A percentile compares a stretch with the other conserved stretches of the same genome.
These are phyloP conservation scores for Channa argus DNA, from an alignment of 2,113 vertebrate genomes.

Conservation along the genomic window DNA sequence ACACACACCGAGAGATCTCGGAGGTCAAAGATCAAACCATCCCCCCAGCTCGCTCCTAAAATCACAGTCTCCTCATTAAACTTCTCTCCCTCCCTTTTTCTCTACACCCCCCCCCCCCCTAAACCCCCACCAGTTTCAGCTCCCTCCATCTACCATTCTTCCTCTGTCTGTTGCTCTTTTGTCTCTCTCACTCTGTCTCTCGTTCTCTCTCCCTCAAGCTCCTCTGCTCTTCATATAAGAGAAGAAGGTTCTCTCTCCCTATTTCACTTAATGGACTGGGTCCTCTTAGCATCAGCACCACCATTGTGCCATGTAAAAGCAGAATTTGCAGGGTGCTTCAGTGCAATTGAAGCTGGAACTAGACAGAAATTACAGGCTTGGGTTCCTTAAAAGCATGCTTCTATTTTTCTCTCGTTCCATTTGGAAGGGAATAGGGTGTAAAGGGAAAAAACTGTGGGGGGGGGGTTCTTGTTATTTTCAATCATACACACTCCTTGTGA, in stretches of 20 bases:
- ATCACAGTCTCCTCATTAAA: conserved; percentile 70
- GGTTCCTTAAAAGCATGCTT: conserved; percentile 71
- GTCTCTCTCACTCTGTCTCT: neutral
- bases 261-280: conserved; percentile 66
- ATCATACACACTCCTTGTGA: conserved; percentile 72
- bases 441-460: conserved; percentile 33
- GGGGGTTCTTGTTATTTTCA: conserved; percentile 71
- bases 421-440: conserved; percentile 55
- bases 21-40: conserved; percentile 72
- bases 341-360: conserved; percentile 77
- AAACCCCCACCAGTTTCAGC: neutral
- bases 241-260: conserved; percentile 6
- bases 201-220: neutral
- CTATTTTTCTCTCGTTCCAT: conserved; percentile 57
- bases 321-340: conserved; percentile 71
- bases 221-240: conserved; percentile 12
- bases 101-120: neutral
- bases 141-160: neutral
- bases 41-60: conserved; percentile 53
- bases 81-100: conserved; percentile 17
- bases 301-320: conserved; percentile 58
- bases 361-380: conserved; percentile 77
- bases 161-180: conserved; percentile 33
- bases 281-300: conserved; percentile 60
- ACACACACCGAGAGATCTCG: conserved; percentile 67